These are phyloP conservation scores for Acomys russatus DNA, from an alignment of 2,797 vertebrate species.

Conservation along the genomic window DNA sequence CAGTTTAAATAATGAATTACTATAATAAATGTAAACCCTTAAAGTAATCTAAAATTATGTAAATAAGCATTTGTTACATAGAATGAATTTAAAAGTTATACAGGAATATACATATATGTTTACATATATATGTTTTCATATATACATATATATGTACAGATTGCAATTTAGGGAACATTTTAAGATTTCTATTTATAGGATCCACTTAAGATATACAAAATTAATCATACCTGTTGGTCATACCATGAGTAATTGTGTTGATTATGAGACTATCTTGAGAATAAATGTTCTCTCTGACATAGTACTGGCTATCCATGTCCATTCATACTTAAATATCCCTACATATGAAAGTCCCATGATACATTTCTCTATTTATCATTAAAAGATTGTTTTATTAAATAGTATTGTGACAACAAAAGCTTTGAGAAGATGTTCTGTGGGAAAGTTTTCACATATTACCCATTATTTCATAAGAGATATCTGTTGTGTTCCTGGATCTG, in stretches of 20 bases:
- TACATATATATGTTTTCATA: not conserved
- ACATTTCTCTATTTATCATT: not conserved
- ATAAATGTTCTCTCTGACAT: not conserved
- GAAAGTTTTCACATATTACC: not conserved
- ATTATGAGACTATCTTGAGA: not conserved
- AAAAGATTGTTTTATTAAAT: not conserved
- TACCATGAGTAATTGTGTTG: not conserved
- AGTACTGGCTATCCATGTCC: not conserved
- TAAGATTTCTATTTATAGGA: not conserved
- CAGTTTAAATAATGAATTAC: conserved; percentile 47
- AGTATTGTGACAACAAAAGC: not conserved
- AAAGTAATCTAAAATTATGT: conserved; percentile 8
- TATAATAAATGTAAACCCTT: not conserved
- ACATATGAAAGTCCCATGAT: not conserved
- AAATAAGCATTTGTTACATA: conserved; percentile 20
- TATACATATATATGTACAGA: not conserved
- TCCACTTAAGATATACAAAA: not conserved
- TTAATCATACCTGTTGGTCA: not conserved
- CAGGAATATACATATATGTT: not conserved
- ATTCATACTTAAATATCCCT: not conserved
- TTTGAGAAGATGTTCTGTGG: not conserved
- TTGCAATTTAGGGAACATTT: conserved; percentile 13
- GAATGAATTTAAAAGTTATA: not conserved
- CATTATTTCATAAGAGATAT: not conserved
- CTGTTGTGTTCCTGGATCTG: not conserved